A percentile compares a stretch with the other conserved stretches of the same genome.
Evolutionary conservation across 2,797 vertebrate species (phyloP).

Genomic region (Avahi laniger): DNA sequence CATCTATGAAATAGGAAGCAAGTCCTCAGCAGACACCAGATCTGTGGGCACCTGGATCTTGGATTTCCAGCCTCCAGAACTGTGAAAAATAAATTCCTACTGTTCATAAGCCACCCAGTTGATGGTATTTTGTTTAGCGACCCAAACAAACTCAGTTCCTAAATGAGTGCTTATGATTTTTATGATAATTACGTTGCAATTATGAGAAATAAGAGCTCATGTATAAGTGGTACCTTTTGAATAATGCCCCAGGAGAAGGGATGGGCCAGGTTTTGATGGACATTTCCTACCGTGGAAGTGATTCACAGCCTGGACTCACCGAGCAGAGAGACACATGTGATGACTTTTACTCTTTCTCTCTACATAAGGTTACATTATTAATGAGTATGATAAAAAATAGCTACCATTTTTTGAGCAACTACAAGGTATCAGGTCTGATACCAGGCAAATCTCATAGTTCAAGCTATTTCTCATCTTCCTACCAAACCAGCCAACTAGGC

Average conservation of each 20-base stretch:
- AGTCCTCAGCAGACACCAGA: not conserved
- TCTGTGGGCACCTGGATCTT: not conserved
- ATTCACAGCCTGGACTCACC: rapidly evolving
- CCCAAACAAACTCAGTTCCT: not conserved
- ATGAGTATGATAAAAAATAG: rapidly evolving
- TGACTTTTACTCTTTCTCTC: not conserved
- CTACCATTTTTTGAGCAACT: too few relatives aligned
- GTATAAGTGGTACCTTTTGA: not conserved
- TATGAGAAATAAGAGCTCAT: not conserved
- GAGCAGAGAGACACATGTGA: not conserved
- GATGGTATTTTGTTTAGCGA: not conserved
- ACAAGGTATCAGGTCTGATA: not conserved
- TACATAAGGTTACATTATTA: rapidly evolving
- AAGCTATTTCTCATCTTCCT: not conserved
- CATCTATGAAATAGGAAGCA: not conserved
- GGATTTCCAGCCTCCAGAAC: not conserved
- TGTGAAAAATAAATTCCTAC: not conserved
- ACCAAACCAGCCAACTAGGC: not conserved
- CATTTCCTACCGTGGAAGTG: rapidly evolving
- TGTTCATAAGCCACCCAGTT: not conserved
- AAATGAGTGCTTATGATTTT: not conserved
- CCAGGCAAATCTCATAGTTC: not conserved
- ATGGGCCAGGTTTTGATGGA: not conserved
- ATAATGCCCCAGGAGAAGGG: not conserved
- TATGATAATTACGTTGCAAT: not conserved